Conservation (phyloP, 2,797 vertebrate species). For the Sebastes vulpes region DNA sequence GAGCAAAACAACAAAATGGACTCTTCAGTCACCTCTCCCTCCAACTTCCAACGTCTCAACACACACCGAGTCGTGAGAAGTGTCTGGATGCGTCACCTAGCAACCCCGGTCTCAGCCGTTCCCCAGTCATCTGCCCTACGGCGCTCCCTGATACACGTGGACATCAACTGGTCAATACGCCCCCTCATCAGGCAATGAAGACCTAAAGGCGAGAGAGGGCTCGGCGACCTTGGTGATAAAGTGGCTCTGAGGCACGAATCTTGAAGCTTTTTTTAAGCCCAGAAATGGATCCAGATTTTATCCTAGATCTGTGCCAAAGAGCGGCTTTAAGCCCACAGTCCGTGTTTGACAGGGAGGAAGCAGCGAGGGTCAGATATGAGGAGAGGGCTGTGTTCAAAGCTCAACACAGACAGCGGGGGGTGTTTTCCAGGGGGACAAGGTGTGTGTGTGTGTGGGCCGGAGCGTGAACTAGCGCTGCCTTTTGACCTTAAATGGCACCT, state of each 20-base stretch:
- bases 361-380: constrained; percentile 60
- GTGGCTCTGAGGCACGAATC: constrained; percentile 47
- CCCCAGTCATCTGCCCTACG: constrained; percentile 50
- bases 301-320: constrained; percentile 54
- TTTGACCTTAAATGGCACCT: constrained; percentile 53
- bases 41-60: constrained; percentile 35
- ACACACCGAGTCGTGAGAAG: constrained; percentile 38
- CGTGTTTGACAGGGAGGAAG: constrained; percentile 56
- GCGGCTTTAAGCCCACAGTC: constrained; percentile 57
- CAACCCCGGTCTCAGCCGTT: constrained; percentile 77
- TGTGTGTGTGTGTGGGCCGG: constrained; percentile 30
- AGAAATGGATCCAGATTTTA: constrained; percentile 53
- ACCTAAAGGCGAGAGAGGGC: constrained; percentile 54
- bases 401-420: constrained; percentile 68
- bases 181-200: constrained; percentile 46
- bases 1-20: constrained; percentile 13
- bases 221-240: constrained; percentile 51
- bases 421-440: constrained; percentile 53
- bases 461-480: constrained; percentile 49
- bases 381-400: constrained; percentile 79
- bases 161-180: constrained; percentile 45
- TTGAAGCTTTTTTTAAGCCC: constrained; percentile 28
- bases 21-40: constrained; percentile 26
- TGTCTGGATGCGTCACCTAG: constrained; percentile 80
- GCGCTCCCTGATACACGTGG: constrained; percentile 40